Base-by-base conservation (phyloP, 1,140 invertebrate species). In the Mactra quadrangularis region DNA sequence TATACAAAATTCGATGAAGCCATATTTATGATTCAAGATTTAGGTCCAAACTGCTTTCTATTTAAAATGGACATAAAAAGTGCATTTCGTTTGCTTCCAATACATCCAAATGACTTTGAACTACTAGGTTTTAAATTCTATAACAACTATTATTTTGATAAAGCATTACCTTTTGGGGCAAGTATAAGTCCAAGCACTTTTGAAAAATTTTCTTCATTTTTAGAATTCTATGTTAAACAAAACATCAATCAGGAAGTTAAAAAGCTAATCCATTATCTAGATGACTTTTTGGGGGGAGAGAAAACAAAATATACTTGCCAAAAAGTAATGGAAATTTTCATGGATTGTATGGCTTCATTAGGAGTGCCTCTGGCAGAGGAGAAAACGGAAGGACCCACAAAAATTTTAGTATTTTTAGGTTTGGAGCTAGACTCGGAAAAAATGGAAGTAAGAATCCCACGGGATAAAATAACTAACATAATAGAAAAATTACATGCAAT, bases 81-180 rank as follows among this genome's bases (percentile, higher is more conserved):
- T 35, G 76, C 76, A 25, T 79, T 86, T 62, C 31, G 85, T 50
- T 41, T 86, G 3, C 17, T 83, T 2, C 81, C 74, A 25, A 35
- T 74, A 13, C 7, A 22, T 17, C 57, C 47, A 6, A 7, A 62
- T 7, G 81, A 86, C 64, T 83, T 75, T 83, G 84, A 66, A 19
- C 47, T 53, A 53, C 7, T 47, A 47, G 19, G 19, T 11, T 79
- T 17, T n/a, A n/a, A n/a, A n/a, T n/a, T n/a, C n/a, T n/a, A n/a
- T n/a, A n/a, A n/a, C n/a, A n/a, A n/a, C n/a, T 86, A 55, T 60
- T 86, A 59, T 81, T 74, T 78, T 60, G 72, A 82, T 53, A 82
- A 76, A 57, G 60, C 38, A 38, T 38, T 85, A 52, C 85, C 75
- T 60, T 60, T 79, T 31, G 85, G 85, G 3, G 45, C 55, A 29